Base-by-base conservation (phyloP, 2,113 vertebrate species). In the Balaenoptera acutorostrata region DNA sequence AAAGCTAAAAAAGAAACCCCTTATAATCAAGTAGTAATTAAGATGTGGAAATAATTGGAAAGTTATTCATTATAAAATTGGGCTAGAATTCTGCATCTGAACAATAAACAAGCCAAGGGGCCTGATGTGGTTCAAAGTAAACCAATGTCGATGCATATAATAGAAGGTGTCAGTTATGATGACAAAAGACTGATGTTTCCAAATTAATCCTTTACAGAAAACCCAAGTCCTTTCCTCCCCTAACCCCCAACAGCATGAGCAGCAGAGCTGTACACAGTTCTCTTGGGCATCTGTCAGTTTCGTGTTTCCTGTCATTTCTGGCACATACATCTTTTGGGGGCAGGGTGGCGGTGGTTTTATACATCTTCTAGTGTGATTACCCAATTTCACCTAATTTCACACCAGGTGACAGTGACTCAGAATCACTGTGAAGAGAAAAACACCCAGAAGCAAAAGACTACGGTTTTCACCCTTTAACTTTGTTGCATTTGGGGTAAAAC, bases 41-140 rank as follows among this genome's bases (percentile, higher is more conserved):
- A 74, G 10, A 78, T 75, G 25, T 91, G 12, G 44, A 93, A 92
- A 39, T 90, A 83, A 61, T 90, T 55, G n/a, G 41, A 92, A 96
- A 90, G 39, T 72, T 59, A 72, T 14, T 90, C 39, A 83, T 83
- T 71, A 63, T 63, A 84, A 94, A 87, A 81, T 59, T 68, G 63
- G 15, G 2, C 89, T 96, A 78, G 33, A 69, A 52, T 84, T 49
- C 31, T 71, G 6, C 44, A 66, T 66, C 12, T 94, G 75, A 90
- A 59, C 74, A 81, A 77, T 55, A 80, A 92, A 68, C 64, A 75
- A 64, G 20, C 10, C 13, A 39, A 68, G 18, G 52, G n/a, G 6
- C 7, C 21, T 68, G 25, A 27, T 85, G 17, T n/a, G 82, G 1
- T 88, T 90, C 49, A 74, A 82, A 68, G 69, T 15, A 95, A 94